Base-by-base conservation (phyloP, 2,113 vertebrate species). In the Myrmophylax atrothorax region DNA sequence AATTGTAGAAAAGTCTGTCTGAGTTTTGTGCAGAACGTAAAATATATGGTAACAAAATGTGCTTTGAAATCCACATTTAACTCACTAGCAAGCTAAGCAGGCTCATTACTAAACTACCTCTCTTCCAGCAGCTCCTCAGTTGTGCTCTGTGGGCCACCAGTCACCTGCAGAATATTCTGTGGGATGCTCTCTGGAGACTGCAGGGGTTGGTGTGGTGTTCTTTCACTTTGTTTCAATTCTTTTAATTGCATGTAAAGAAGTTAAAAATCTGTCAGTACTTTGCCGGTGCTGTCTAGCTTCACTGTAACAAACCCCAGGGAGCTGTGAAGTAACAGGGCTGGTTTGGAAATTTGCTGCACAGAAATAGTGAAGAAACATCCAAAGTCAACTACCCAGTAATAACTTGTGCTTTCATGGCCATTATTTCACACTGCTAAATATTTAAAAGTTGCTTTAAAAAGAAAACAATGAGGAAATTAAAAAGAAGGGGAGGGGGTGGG, bases 191-290 rank as follows among this genome's bases (percentile, higher is more conserved):
- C 79, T 47, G 19, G 85, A 63, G 60, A 96, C 38, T 3, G 1
- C 68, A 74, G 68, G 15, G 47, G 6, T 47, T 63, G 2, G 3
- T 22, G 26, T 49, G 44, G 22, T 42, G 47, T 63, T 64, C 67
- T 26, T 80, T 81, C 52, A 59, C 52, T 94, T 90, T 47, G n/a
- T 68, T 93, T 68, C 56, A 10, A 2, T 88, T 80, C 40, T 67
- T 91, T 84, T 94, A 93, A 84, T 95, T 91, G 40, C 83, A 64
- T 0, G 1, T 55, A 80, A 80, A 78, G 35, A 83, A 87, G 62
- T 70, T 28, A 55, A 86, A 91, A 85, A 85, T 50, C 78, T 95
- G 94, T 85, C 91, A 93, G 38, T 66, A 24, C 50, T 90, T 79
- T 74, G 59, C 29, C 75, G 87, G 29, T 37, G 29, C 16, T 56